Evolutionary conservation across 1,140 invertebrate genomes (phyloP).

Genomic region (Tribolium castaneum): DNA sequence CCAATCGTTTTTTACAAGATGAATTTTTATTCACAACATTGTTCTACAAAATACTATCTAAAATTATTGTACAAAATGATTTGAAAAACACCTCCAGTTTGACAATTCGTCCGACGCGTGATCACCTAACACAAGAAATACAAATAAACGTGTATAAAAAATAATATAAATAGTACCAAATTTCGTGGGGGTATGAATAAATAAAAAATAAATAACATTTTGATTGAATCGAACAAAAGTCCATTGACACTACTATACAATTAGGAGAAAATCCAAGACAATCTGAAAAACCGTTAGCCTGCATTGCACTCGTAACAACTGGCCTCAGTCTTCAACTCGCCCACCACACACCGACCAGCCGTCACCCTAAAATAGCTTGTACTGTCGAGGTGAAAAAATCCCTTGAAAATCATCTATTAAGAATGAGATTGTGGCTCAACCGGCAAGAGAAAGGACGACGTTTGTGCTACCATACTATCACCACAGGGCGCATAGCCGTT

Average conservation of each 20-base stretch:
- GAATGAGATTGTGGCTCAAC: conserved; percentile 62
- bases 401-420: conserved; percentile 46
- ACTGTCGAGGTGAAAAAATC: conserved; percentile 43
- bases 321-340: conserved; percentile 46
- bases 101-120: neutral
- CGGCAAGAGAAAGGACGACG: conserved; percentile 59
- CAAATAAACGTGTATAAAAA: conserved; percentile 20
- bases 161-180: conserved; percentile 36
- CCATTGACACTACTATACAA: conserved; percentile 37
- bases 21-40: conserved; percentile 31
- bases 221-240: conserved; percentile 1
- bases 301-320: conserved; percentile 33
- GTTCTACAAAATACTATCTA: conserved; percentile 33
- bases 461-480: conserved; percentile 60
- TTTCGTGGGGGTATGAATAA: neutral
- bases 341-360: conserved; percentile 1
- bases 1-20: neutral
- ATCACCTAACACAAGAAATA: neutral
- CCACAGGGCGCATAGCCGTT: conserved; percentile 61
- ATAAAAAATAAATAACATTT: conserved; percentile 29
- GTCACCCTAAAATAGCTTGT: conserved; percentile 37
- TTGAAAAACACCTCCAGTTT: neutral
- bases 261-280: conserved; percentile 14
- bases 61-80: conserved; percentile 29
- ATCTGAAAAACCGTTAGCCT: conserved; percentile 22